Base-by-base conservation (phyloP, 2,888 invertebrate genomes). In the Amphimallon solstitiale region DNA sequence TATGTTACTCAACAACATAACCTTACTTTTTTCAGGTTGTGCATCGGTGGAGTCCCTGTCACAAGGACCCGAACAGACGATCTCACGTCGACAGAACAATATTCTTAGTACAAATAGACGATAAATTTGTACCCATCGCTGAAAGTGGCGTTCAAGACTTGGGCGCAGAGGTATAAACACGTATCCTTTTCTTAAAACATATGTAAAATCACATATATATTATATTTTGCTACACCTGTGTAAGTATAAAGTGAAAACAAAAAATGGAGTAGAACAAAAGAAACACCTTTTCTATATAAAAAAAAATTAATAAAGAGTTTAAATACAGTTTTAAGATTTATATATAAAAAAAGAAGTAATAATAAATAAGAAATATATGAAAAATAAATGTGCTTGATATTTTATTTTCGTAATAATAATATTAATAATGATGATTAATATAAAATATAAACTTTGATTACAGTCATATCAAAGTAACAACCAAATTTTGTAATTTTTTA, bases 31-130 rank as follows among this genome's bases (percentile, higher is more conserved):
- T 71, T 0, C 78, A 92, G 87, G 92, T 95, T 61, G 95, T 97
- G 7, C 97, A 98, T 82, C 91, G 92, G 72, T 98, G 98, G 97
- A 89, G 90, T 37, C 98, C 97, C 0, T 93, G 92, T 83, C 97
- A 98, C 84, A 88, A 92, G 60, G 95, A 97, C 79, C 90, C 92
- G 0, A 89, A 90, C 73, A 89, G 91, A 65, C 88, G 97, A 14
- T 97, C 97, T 2, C 95, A 97, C 81, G 92, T 96, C 12, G 97
- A 97, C 83, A 91, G 94, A 75, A 94, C 92, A 59, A 94, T 98
- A 67, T 86, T 97, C 14, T 87, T 98, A 12, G 88, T 98, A n/a
- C 93, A 95, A 82, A 93, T 97, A 49, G 95, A 94, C 12, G 97
- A 97, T 75, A 92, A 90, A 77, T 97, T 90, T 82, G 96, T 98